phyloP scores from a whole-genome alignment of 2,888 invertebrate genomes.

The Amiota mariae region DNA sequence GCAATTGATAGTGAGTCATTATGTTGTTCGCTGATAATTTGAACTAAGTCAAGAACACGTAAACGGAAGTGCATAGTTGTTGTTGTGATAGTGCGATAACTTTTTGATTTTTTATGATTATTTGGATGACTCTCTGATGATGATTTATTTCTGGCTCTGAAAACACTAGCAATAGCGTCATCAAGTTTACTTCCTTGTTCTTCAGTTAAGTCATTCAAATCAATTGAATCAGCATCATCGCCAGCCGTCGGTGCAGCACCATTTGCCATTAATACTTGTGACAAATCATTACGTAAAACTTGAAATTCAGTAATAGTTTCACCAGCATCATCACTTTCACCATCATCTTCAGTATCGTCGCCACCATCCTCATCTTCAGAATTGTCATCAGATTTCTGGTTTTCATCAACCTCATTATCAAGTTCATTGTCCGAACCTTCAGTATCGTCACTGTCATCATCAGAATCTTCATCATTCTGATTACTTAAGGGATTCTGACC shows the following conservation, averaged over 20 bases:
- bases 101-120: constrained; percentile 74
- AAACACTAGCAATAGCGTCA: constrained; percentile 82
- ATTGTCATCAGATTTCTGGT: constrained; percentile 71
- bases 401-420: constrained; percentile 72
- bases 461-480: constrained; percentile 72
- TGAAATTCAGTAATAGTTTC: constrained; percentile 79
- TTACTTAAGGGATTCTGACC: constrained; percentile 79
- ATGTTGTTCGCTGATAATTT: constrained; percentile 80
- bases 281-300: constrained; percentile 81
- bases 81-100: constrained; percentile 79
- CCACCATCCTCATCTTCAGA: constrained; percentile 59
- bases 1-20: constrained; percentile 80
- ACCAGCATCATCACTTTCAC: constrained; percentile 74
- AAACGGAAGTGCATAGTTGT: constrained; percentile 82
- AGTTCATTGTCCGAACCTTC: constrained; percentile 70
- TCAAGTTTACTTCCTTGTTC: constrained; percentile 84
- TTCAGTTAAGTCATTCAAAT: constrained; percentile 84
- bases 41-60: constrained; percentile 83
- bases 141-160: constrained; percentile 77
- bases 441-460: constrained; percentile 68
- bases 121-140: constrained; percentile 48
- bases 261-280: constrained; percentile 80
- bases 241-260: constrained; percentile 62
- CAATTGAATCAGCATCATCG: constrained; percentile 81
- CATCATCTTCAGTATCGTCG: constrained; percentile 72